Evolutionary conservation across 2,888 invertebrate genomes (phyloP), one percentile per base, ranked within the genome.

Genomic region (Malacosoma neustria): DNA sequence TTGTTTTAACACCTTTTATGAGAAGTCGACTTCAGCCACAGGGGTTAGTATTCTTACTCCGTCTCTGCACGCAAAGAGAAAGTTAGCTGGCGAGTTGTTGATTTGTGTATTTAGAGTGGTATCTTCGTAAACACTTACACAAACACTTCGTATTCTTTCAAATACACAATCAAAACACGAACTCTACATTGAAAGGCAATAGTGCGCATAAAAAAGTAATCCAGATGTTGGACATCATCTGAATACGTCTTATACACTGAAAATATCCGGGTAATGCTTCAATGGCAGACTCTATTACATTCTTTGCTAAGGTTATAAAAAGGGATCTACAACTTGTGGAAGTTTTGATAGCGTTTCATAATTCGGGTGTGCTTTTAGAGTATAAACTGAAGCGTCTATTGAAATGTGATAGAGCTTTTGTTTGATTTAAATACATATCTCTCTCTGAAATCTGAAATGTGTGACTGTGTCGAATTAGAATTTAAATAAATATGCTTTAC

Each of bases 291-390:
- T 22, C 9, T 22, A 22, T 22, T 7, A 22, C 12, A 22, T 22
- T 34, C 22, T 34, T 29, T 7, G 22, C 11, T 14, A 11, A 11
- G 22, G 11, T 22, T 34, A 22, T 34, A 34, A 14, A 34, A 34
- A 34, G 34, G 34, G 34, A 34, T 34, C 13, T 34, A 12, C 29
- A 22, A 34, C 22, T 34, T 29, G 34, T 34, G 34, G 13, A 12
- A 11, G 29, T 34, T 12, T 34, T 34, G 34, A 34, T 29, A 22
- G 34, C 9, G 13, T 15, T 29, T 9, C 3, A 13, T 12, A 4
- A 11, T 11, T 15, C 1, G n/a, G 29, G 6, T 11, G 14, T 13
- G 22, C 13, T 22, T 22, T 22, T 11, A 34, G 3, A 22, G 29
- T 9, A 34, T 34, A 29, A 22, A 3, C 31, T 15, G 22, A 6